Evolutionary conservation across 2,888 invertebrate species (phyloP), one percentile per base, ranked within the genome.

Genomic region (Pterostichus niger): DNA sequence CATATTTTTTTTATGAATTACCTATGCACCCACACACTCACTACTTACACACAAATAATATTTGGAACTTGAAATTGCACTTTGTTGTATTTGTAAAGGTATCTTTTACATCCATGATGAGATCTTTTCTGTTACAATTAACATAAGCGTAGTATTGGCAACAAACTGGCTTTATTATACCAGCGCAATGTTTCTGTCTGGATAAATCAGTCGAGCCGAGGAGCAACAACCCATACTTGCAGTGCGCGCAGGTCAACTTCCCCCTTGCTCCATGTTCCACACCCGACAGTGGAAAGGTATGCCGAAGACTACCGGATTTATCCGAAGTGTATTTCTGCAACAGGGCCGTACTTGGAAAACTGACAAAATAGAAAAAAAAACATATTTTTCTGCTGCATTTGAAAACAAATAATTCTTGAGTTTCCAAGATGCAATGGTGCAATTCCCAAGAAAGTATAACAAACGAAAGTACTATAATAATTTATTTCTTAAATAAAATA

Each of bases 151-250:
- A 81, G 40, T 81, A 81, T 56, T 81, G 73, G 73, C 81, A 82
- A 82, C 61, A 82, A 75, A 82, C 75, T 56, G 61, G 61, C 59
- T 82, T 81, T 81, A 81, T 44, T 35, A 75, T 49, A 40, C 61
- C 61, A 75, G 56, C 81, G 71, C 35, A 77, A 77, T 77, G 82
- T 82, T 73, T 82, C 82, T 82, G 61, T 59, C 82, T 82, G 82
- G 82, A 82, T 82, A 82, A 82, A 82, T 82, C 82, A 75, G 82
- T 82, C 75, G 82, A 49, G 44, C 46, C 59, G 46, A 77, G 24
- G 83, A 77, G 83, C 83, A 83, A 83, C 83, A 83, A 83, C 83
- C 83, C 77, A 83, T 83, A 83, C 77, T 68, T 77, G 68, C 83
- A 76, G 24, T 61, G 77, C 77, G 83, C 83, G 83, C 83, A 83